Conservation (phyloP, 2,113 vertebrate genomes). For the Lagopus muta region DNA sequence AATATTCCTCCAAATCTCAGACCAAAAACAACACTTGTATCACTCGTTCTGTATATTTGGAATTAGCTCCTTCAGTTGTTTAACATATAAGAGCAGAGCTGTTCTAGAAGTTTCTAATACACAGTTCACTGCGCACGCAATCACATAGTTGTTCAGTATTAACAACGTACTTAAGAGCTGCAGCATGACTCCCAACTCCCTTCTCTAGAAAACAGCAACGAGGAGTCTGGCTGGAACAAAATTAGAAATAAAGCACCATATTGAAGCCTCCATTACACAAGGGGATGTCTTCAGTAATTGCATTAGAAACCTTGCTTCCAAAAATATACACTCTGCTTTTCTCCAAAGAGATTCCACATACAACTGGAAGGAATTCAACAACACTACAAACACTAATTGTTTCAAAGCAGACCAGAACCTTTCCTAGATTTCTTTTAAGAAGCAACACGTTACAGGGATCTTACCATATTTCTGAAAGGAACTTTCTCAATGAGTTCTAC, state of each 20-base stretch:
- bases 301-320: neutral
- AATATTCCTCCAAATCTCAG: neutral
- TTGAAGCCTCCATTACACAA: neutral
- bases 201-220: neutral
- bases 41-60: neutral
- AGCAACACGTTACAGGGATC: neutral
- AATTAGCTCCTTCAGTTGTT: slow-evolving; percentile 16
- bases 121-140: neutral
- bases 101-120: slow-evolving; percentile 34
- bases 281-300: neutral
- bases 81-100: slow-evolving; percentile 8
- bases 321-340: neutral
- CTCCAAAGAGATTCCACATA: neutral
- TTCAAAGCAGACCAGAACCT: neutral
- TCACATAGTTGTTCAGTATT: neutral
- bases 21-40: neutral
- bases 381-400: neutral
- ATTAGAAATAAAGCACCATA: neutral
- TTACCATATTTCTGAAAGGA: neutral
- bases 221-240: neutral
- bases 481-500: neutral
- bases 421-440: neutral
- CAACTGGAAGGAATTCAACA: neutral
- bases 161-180: neutral
- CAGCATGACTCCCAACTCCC: neutral